Conservation (phyloP, 2,797 vertebrate species). For the Alectoris magna region DNA sequence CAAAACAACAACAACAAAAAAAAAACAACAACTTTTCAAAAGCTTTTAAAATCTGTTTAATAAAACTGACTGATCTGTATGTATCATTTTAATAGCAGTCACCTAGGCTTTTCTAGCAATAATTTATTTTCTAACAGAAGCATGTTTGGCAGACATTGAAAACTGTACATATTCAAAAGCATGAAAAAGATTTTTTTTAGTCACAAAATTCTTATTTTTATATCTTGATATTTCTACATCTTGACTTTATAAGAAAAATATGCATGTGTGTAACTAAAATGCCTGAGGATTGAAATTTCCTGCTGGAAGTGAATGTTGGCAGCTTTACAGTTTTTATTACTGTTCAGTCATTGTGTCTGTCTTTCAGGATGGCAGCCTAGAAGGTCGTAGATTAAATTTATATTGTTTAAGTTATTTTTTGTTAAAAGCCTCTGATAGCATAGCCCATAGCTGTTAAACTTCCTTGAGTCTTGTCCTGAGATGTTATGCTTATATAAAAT, state of each 20-base stretch:
- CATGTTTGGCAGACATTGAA: not conserved
- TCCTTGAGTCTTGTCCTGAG: not conserved
- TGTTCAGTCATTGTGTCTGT: not conserved
- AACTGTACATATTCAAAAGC: not conserved
- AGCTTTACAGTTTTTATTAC: not conserved
- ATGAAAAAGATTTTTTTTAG: not conserved
- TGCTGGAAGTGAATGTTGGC: not conserved
- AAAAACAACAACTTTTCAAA: not conserved
- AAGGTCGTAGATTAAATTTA: constrained; percentile 27
- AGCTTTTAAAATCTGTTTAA: not conserved
- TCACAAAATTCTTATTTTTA: not conserved
- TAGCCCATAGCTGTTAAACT: constrained; percentile 34
- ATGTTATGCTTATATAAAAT: constrained; percentile 12
- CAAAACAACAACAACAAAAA: not conserved
- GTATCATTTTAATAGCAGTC: not conserved
- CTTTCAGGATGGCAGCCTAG: constrained; percentile 7
- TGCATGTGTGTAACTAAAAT: not conserved
- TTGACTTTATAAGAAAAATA: not conserved
- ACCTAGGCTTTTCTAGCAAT: not conserved
- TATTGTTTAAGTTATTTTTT: constrained; percentile 27
- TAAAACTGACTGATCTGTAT: not conserved
- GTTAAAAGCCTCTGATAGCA: constrained; percentile 44
- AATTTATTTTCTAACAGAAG: not conserved
- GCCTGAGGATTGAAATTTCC: not conserved
- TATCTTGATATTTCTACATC: not conserved